Percentiles rank a stretch among this genome's conserved stretches.
These are phyloP conservation scores for Morus bassanus DNA, from an alignment of 2,797 vertebrate genomes.

Conservation along the genomic window DNA sequence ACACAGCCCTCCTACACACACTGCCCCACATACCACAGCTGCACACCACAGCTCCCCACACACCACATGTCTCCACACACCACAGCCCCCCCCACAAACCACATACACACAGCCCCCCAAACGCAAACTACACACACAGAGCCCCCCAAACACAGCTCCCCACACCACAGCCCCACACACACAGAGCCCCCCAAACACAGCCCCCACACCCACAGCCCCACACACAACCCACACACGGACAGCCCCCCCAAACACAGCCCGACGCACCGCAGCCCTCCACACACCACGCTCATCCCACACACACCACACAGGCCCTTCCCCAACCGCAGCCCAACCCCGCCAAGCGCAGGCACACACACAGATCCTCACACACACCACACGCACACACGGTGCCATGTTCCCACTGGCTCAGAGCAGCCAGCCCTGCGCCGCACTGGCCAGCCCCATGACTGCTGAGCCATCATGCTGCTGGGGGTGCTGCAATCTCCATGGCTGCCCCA, in stretches of 20 bases:
- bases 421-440: accelerated
- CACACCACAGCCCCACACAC: neutral
- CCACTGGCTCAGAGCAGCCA: neutral
- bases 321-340: neutral
- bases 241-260: accelerated
- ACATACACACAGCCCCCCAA: neutral
- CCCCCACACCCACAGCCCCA: accelerated
- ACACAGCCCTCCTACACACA: neutral
- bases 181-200: accelerated
- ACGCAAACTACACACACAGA: too few relatives aligned
- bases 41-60: neutral
- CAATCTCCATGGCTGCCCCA: too few relatives aligned
- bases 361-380: neutral
- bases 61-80: too few relatives aligned
- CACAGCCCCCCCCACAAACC: too few relatives aligned
- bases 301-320: neutral
- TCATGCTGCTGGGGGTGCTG: neutral
- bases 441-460: neutral
- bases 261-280: too few relatives aligned
- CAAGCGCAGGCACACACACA: accelerated
- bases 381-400: accelerated
- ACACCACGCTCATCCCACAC: accelerated
- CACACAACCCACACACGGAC: neutral
- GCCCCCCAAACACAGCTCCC: neutral
- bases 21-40: neutral